Conservation (phyloP, 2,797 vertebrate species). For the Helicolenus hilgendorfi region DNA sequence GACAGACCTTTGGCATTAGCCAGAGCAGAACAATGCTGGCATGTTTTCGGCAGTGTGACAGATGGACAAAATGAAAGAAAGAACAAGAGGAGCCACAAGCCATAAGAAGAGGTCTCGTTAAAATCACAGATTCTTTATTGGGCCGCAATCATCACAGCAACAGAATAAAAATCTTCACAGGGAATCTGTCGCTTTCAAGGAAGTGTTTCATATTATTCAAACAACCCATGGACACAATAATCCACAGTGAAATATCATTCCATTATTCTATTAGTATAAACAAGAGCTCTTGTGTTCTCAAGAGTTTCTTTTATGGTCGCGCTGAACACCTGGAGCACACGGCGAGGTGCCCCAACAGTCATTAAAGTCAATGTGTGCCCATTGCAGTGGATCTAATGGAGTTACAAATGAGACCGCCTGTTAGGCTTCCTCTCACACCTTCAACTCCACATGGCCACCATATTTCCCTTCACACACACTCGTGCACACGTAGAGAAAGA, state of each 20-base stretch:
- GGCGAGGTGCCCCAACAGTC: slow-evolving; percentile 33
- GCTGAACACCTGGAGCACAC: slow-evolving; percentile 66
- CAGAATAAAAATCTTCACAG: slow-evolving; percentile 39
- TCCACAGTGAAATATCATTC: slow-evolving; percentile 22
- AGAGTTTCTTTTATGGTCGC: slow-evolving; percentile 48
- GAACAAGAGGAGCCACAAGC: slow-evolving; percentile 60
- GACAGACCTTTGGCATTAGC: slow-evolving; percentile 57
- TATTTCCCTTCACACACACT: slow-evolving; percentile 66
- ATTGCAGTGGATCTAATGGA: slow-evolving; percentile 44
- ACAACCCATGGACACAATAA: slow-evolving; percentile 1
- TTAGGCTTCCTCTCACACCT: slow-evolving; percentile 77
- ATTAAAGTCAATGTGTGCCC: slow-evolving; percentile 66
- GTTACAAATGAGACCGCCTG: slow-evolving; percentile 69
- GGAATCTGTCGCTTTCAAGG: slow-evolving; percentile 1
- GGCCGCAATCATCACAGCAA: slow-evolving; percentile 40
- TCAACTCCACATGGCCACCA: slow-evolving; percentile 79
- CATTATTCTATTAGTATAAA: slow-evolving; percentile 40
- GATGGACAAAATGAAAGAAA: slow-evolving; percentile 71
- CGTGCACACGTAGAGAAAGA: slow-evolving; percentile 38
- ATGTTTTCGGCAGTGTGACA: slow-evolving; percentile 54
- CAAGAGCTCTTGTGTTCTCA: slow-evolving; percentile 56
- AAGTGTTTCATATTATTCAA: slow-evolving; percentile 36
- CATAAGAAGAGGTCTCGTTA: slow-evolving; percentile 55
- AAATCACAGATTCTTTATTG: slow-evolving; percentile 63
- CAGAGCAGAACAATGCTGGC: slow-evolving; percentile 66